Conservation (phyloP, 2,797 vertebrate genomes). For the Anomalospiza imberbis region DNA sequence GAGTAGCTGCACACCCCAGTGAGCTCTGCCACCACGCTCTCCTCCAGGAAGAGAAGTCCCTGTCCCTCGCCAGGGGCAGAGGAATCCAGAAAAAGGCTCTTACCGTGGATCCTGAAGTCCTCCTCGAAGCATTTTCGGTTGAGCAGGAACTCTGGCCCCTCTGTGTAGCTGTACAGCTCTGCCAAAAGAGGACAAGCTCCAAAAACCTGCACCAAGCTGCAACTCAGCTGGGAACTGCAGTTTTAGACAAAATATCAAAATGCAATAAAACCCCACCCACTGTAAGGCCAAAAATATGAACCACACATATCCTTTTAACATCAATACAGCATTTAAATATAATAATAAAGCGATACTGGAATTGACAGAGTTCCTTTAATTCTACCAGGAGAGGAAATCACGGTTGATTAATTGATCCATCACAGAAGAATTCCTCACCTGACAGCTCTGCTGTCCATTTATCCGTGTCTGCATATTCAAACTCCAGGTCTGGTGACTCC, state of each 20-base stretch:
- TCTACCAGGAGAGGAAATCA: not conserved
- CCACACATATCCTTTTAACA: accelerated
- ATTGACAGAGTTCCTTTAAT: not conserved
- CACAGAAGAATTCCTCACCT: constrained; percentile 70
- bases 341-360: accelerated
- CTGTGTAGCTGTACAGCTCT: constrained; percentile 98
- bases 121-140: constrained; percentile 97
- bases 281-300: not conserved
- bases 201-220: not conserved
- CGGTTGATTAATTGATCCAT: accelerated
- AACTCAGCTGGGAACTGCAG: accelerated
- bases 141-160: constrained; percentile 92
- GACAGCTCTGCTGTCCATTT: constrained; percentile 94
- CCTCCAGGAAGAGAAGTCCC: not conserved
- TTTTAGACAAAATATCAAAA: not conserved
- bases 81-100: not conserved
- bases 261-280: not conserved
- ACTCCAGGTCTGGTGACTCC: constrained; percentile 93
- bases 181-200: not conserved
- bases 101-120: constrained; percentile 90
- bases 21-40: not conserved
- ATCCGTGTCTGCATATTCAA: constrained; percentile 94
- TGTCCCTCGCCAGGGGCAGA: accelerated
- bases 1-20: not conserved
- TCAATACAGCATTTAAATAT: not conserved